phyloP scores from a whole-genome alignment of 2,797 vertebrate genomes.

The Spondyliosoma cantharus region DNA sequence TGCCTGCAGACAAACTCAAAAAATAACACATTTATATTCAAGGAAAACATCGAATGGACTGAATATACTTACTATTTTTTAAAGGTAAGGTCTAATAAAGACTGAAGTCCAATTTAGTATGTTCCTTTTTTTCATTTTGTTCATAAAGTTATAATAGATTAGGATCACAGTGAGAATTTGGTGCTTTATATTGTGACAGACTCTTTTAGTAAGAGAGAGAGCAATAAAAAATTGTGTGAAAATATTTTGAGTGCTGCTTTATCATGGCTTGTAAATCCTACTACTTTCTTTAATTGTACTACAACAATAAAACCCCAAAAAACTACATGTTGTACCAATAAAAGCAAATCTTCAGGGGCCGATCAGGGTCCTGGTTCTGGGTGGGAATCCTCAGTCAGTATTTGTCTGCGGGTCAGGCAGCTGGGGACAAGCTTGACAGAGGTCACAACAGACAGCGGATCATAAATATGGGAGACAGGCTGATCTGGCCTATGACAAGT shows the following conservation, averaged over 20 bases:
- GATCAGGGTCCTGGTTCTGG: constrained; percentile 36
- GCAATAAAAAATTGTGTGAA: background rate
- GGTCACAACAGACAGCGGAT: constrained; percentile 69
- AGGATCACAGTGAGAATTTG: background rate
- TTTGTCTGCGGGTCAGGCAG: constrained; percentile 60
- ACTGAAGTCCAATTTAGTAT: background rate
- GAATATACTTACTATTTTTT: background rate
- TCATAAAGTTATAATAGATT: constrained; percentile 12
- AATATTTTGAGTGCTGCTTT: constrained; percentile 6
- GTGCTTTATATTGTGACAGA: background rate
- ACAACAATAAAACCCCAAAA: background rate
- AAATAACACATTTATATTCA: background rate
- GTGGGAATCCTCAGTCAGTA: constrained; percentile 26
- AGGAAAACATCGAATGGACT: background rate
- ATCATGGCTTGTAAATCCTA: background rate
- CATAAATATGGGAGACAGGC: constrained; percentile 75
- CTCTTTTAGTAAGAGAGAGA: background rate
- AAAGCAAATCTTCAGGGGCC: constrained; percentile 1
- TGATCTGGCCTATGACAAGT: constrained; percentile 73
- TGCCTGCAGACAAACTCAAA: constrained; percentile 1
- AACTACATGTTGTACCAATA: background rate
- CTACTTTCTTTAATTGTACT: background rate
- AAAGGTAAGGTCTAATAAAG: background rate
- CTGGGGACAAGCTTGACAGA: constrained; percentile 61
- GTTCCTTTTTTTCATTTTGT: background rate